phyloP scores from a whole-genome alignment of 2,888 invertebrate genomes.

The Trissoscelio sp. region DNA sequence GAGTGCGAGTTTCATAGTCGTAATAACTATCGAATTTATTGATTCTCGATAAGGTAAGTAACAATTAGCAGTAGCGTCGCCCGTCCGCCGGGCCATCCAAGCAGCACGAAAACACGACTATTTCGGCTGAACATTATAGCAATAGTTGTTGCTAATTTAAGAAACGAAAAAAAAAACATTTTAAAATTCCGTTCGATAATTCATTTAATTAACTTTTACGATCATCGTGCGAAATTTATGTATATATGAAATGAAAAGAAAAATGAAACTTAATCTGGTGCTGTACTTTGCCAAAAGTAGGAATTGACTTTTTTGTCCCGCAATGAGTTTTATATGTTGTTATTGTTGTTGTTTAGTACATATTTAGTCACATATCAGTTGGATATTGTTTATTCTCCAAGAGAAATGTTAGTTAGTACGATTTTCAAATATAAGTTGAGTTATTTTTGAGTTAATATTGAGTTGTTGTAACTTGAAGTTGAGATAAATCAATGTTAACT shows the following conservation, averaged over 20 bases:
- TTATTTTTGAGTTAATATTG: neutral
- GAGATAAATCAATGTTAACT: neutral
- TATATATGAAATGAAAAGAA: slow-evolving; percentile 7
- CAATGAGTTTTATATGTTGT: slow-evolving; percentile 36
- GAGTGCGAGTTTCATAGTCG: slow-evolving; percentile 36
- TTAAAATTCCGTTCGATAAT: neutral
- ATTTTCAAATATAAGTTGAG: slow-evolving; percentile 2
- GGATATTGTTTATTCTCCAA: slow-evolving; percentile 48
- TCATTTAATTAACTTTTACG: neutral
- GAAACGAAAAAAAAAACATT: no score
- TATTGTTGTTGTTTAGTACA: slow-evolving; percentile 54
- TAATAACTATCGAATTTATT: slow-evolving; percentile 51
- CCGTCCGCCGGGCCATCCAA: slow-evolving; percentile 21
- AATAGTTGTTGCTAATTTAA: slow-evolving; percentile 13
- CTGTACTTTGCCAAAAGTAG: slow-evolving; percentile 62
- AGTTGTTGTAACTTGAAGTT: neutral
- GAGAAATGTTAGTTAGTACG: slow-evolving; percentile 37
- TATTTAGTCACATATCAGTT: slow-evolving; percentile 54
- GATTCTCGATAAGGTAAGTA: slow-evolving; percentile 62
- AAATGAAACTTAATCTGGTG: slow-evolving; percentile 53
- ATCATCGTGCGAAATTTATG: slow-evolving; percentile 21
- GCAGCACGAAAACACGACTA: slow-evolving; percentile 43
- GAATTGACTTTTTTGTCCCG: slow-evolving; percentile 56
- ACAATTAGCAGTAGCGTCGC: slow-evolving; percentile 37
- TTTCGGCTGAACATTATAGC: slow-evolving; percentile 7